Conservation (phyloP, 1,140 invertebrate genomes). For the Helicoverpa armigera region DNA sequence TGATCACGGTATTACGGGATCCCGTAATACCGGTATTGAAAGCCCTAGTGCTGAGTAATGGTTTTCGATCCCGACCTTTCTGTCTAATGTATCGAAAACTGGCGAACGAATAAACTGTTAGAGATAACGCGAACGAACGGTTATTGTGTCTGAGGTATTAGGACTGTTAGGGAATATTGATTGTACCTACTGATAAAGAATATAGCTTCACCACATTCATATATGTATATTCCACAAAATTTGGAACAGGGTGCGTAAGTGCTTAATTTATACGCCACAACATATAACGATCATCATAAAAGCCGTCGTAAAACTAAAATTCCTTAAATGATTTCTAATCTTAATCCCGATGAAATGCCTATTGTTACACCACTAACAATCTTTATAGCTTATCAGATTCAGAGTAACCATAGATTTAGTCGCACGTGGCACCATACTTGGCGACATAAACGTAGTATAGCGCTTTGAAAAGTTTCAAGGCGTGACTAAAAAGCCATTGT, state of each 20-base stretch:
- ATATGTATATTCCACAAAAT: too few relatives aligned
- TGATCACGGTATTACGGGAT: too few relatives aligned
- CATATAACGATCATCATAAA: too few relatives aligned
- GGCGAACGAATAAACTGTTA: conserved; percentile 25
- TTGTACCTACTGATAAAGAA: not conserved
- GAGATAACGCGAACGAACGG: conserved; percentile 36
- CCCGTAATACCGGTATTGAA: too few relatives aligned
- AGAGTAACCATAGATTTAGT: not conserved
- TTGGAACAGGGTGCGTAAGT: too few relatives aligned
- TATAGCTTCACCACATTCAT: too few relatives aligned
- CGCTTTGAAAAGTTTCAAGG: conserved; percentile 50
- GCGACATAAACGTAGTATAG: conserved; percentile 19
- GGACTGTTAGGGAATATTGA: not conserved
- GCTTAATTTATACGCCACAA: too few relatives aligned
- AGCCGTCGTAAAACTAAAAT: too few relatives aligned
- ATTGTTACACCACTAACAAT: not conserved
- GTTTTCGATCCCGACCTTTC: conserved; percentile 30
- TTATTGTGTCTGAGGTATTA: not conserved
- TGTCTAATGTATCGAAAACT: conserved; percentile 45
- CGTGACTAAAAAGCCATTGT: conserved; percentile 51
- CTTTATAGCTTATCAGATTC: not conserved
- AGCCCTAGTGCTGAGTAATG: conserved; percentile 33
- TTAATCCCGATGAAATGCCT: too few relatives aligned
- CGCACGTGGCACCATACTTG: conserved; percentile 13
- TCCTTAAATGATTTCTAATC: too few relatives aligned